Evolutionary conservation across 2,888 invertebrate genomes (phyloP), one percentile per base, ranked within the genome.

Genomic region (Bembecia ichneumoniformis): DNA sequence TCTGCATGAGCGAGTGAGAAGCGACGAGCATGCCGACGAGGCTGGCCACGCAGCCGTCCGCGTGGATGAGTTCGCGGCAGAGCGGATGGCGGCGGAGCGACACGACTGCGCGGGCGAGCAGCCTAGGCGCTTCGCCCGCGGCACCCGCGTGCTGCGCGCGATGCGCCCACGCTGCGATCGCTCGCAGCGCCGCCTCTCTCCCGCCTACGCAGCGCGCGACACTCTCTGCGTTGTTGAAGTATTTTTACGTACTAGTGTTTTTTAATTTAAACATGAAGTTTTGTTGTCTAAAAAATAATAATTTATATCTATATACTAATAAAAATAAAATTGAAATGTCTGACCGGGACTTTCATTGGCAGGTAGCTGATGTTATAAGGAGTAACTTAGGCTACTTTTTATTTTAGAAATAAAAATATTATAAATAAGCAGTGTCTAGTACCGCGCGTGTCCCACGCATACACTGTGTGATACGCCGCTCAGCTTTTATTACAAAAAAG

Each of bases 1-100:
- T 94, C 72, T 94, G 94, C 97, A 97, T 97, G 28, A 96, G 91
- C 5, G 93, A 87, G 81, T 96, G 95, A 63, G 94, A 93, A 2
- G 94, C 93, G 3, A 92, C 90, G 56, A 94, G 84, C 96, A 97
- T 96, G 74, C 91, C 91, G 10, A 95, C 92, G 60, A 97, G 83
- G 63, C 93, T 91, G 49, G 91, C 90, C 35, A 96, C 81, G 52
- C 93, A 93, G 53, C 93, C 93, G 46, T 91, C 89, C 15, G 89
- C 89, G 77, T 89, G 74, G 9, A 46, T 9, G 28, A 28, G 9
- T 9, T 9, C 7, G 28, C 50, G 43, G 47, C 47, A 47, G 58
- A 46, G 50, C 48, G 35, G 20, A 4, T 43, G 35, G 5, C 40
- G 35, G 17, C 50, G 50, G 49, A 62, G 56, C 47, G 93, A 92